Evolutionary conservation across 2,797 vertebrate genomes (phyloP), one percentile per base, ranked within the genome.

Genomic region (Mus spretus): DNA sequence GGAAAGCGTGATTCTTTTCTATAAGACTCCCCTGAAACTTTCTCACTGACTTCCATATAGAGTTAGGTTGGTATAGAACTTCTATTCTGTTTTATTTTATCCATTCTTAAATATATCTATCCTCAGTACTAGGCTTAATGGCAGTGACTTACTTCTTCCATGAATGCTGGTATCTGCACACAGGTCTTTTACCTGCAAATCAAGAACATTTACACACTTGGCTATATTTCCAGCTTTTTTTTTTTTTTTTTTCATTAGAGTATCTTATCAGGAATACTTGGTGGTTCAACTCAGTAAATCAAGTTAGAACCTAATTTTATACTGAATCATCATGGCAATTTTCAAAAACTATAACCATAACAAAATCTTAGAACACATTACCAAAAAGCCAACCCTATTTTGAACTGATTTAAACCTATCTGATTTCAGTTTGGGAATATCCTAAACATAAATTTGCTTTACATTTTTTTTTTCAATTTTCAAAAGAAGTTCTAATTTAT

Each of bases 301-400:
- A 86, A 90, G 34, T 74, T 24, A 78, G 82, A 28, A 9, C 31
- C 9, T 57, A 37, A 3, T 95, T 94, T 82, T 44, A 88, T 19
- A 6, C 0, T 0, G 63, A 96, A 91, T 61, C 14, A 77, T 26
- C 44, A 74, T 22, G 15, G 6, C 70, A 85, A 67, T 85, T 96
- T 93, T 37, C 80, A 50, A 92, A 86, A 40, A 57, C 80, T 82
- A 1, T 83, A 93, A 50, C 72, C 81, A 81, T 93, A 90, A 96
- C 44, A 3, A 9, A 34, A 44, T 94, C 93, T 95, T 4, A 96
- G 97, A 89, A 86, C 50, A 79, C 53, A 84, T 67, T 94, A 83
- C 0, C 81, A 92, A 79, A 37, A 95, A 0, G 40, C 91, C 9
- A 94, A 47, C 4, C 2, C 7, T 93, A 22, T 5, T 95, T 88